Evolutionary conservation across 2,888 invertebrate species (phyloP).

Genomic region (Augochlorella aurata): DNA sequence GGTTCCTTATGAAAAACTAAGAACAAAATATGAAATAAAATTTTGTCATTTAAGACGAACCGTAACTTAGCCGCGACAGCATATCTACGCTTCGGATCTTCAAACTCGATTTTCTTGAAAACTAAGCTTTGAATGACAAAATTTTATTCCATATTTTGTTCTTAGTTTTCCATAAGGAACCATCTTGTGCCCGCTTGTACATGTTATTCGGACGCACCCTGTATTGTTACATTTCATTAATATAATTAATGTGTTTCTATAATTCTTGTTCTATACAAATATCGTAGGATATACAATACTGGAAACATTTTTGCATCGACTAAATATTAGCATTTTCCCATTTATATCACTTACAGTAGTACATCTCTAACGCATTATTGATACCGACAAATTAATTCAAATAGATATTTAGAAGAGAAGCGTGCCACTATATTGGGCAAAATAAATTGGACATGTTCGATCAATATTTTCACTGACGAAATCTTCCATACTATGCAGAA

Average conservation of each 20-base stretch:
- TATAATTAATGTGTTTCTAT: background rate
- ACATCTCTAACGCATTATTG: background rate
- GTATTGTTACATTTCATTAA: background rate
- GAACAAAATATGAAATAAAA: no score
- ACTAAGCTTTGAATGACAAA: no score
- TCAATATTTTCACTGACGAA: background rate
- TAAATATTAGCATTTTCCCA: background rate
- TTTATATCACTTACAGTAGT: background rate
- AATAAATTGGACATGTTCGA: background rate
- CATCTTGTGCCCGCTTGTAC: no score
- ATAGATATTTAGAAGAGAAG: background rate
- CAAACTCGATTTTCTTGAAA: no score
- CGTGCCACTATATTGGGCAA: background rate
- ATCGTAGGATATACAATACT: background rate
- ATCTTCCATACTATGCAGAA: background rate
- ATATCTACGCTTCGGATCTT: no score
- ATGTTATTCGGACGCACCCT: no score
- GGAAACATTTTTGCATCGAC: background rate
- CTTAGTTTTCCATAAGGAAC: no score
- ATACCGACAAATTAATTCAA: background rate
- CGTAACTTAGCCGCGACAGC: no score
- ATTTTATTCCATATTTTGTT: no score
- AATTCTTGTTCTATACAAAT: constrained; percentile 1
- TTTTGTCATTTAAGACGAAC: no score
- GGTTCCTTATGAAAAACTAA: no score